Percentiles rank a stretch among this genome's conserved stretches.
phyloP scores from a whole-genome alignment of 2,113 vertebrate genomes.

The Ophiodon elongatus region DNA sequence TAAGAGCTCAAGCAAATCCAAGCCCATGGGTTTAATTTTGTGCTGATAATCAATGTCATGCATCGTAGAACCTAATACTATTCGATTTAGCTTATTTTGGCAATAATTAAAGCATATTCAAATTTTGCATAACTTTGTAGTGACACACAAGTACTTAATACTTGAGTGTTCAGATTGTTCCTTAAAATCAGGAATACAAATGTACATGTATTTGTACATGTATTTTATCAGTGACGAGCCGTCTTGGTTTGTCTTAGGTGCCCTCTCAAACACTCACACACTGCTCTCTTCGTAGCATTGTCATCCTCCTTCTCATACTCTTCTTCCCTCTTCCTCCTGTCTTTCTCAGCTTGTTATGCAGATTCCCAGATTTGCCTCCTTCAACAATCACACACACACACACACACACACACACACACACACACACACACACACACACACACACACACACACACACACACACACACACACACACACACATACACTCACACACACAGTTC shows the following conservation, averaged over 20 bases:
- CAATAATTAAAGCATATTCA: neutral
- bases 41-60: neutral
- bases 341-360: constrained; percentile 82
- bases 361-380: constrained; percentile 80
- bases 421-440: constrained; percentile 42
- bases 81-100: neutral
- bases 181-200: constrained; percentile 20
- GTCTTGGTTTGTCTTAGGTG: constrained; percentile 33
- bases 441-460: constrained; percentile 33
- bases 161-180: constrained; percentile 1
- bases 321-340: constrained; percentile 62
- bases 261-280: constrained; percentile 14
- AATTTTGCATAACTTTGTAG: neutral
- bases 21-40: neutral
- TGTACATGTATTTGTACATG: constrained; percentile 17
- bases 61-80: neutral
- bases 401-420: constrained; percentile 36
- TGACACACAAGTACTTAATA: neutral
- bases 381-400: constrained; percentile 51
- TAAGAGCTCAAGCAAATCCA: neutral
- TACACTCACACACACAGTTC: constrained; percentile 54
- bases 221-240: constrained; percentile 43
- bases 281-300: constrained; percentile 40
- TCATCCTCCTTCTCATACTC: constrained; percentile 56
- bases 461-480: constrained; percentile 36